A percentile compares a stretch with the other conserved stretches of the same genome.
These are phyloP conservation scores for Dipodomys stephensi DNA, from an alignment of 2,113 vertebrate genomes.

Conservation along the genomic window DNA sequence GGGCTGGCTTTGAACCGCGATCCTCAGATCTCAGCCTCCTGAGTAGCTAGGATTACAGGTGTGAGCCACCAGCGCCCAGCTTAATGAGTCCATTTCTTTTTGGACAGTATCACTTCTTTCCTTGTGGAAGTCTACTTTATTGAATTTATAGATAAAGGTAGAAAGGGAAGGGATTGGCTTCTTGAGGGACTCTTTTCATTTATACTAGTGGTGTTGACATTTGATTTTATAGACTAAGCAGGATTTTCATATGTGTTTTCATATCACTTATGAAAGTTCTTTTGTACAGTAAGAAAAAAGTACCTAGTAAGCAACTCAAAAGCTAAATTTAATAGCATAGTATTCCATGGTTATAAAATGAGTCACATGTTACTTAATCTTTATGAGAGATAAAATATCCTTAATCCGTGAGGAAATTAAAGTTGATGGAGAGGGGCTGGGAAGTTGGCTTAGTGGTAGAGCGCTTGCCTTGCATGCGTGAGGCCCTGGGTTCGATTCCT, in stretches of 20 bases:
- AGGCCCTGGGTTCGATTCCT: no score
- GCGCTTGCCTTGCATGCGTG: no score
- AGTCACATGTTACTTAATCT: constrained; percentile 39
- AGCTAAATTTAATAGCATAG: constrained; percentile 43
- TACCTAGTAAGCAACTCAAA: constrained; percentile 48
- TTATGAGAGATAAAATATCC: constrained; percentile 15
- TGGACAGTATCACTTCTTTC: no score
- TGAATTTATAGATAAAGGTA: constrained; percentile 59
- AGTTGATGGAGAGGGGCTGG: not conserved
- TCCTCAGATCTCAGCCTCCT: no score
- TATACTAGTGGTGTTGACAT: constrained; percentile 43
- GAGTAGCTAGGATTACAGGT: no score
- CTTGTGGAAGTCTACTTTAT: not conserved
- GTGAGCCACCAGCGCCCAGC: no score
- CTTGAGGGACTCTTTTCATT: constrained; percentile 20
- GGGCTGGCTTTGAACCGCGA: no score
- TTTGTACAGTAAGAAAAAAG: constrained; percentile 57
- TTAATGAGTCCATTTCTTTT: no score
- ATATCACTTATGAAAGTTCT: constrained; percentile 26
- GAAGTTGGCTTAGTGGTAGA: no score
- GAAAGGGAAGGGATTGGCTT: constrained; percentile 33
- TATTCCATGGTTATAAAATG: constrained; percentile 35
- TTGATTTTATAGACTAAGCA: constrained; percentile 59
- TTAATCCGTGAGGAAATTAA: constrained; percentile 46
- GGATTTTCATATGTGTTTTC: constrained; percentile 42